These are phyloP conservation scores for Columba janthina DNA, from an alignment of 2,113 vertebrate species.

Conservation along the genomic window DNA sequence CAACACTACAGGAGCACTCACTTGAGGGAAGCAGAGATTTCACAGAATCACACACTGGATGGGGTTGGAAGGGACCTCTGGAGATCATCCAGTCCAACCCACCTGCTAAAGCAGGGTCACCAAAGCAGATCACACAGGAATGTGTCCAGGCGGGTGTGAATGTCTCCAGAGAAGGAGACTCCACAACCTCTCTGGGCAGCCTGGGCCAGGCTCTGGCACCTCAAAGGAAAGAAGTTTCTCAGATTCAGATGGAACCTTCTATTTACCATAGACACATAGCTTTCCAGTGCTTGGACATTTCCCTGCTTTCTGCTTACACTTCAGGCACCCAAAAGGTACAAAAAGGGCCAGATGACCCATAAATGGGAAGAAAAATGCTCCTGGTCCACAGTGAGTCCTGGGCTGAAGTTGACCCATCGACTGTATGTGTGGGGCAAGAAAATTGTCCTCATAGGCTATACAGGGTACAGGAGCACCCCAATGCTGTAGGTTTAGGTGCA, in stretches of 20 bases:
- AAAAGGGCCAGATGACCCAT: neutral
- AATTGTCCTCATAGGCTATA: neutral
- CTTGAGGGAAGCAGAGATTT: neutral
- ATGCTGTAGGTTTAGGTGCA: rapidly evolving
- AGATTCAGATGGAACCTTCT: no score
- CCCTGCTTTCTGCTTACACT: neutral
- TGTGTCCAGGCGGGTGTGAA: no score
- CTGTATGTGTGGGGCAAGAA: neutral
- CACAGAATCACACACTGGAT: no score
- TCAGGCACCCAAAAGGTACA: neutral
- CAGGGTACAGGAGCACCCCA: neutral
- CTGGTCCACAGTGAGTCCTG: neutral
- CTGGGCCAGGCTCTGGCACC: no score
- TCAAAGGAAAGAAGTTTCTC: no score
- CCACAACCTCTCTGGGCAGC: no score
- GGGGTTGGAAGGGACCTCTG: no score
- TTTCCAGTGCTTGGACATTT: neutral
- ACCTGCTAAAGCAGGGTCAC: no score
- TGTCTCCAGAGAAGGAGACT: no score
- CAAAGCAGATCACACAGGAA: no score
- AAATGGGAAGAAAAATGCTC: neutral
- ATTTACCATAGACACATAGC: no score
- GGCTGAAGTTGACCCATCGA: neutral
- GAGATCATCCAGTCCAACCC: no score
- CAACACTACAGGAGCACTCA: neutral